phyloP scores from a whole-genome alignment of 2,888 invertebrate genomes.

The Eurytoma adleriae region DNA sequence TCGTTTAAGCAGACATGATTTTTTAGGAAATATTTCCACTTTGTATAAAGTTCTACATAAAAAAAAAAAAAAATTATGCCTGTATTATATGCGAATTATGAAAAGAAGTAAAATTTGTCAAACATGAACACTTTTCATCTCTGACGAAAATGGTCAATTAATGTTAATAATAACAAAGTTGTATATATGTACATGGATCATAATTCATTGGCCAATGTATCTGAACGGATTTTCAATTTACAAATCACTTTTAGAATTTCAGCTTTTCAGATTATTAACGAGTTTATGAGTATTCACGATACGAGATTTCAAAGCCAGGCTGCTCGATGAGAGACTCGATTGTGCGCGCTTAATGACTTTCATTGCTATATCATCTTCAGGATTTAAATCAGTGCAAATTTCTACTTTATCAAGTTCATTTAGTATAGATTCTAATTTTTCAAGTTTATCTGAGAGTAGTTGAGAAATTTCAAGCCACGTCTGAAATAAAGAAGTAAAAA shows the following conservation, averaged over 20 bases:
- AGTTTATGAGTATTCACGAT: conserved; percentile 69
- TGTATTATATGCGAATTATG: conserved; percentile 1
- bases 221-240: conserved; percentile 57
- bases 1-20: conserved; percentile 34
- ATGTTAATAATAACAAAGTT: conserved; percentile 57
- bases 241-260: conserved; percentile 61
- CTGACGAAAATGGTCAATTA: conserved; percentile 46
- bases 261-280: conserved; percentile 70
- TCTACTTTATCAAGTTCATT: conserved; percentile 68
- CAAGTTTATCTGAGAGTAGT: conserved; percentile 66
- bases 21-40: conserved; percentile 40
- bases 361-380: conserved; percentile 62
- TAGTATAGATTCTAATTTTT: conserved; percentile 66
- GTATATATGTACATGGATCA: conserved; percentile 59
- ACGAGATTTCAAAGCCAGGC: conserved; percentile 69
- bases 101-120: conserved; percentile 34
- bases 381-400: conserved; percentile 66
- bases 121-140: conserved; percentile 45
- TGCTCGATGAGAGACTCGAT: conserved; percentile 69
- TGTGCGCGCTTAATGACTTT: conserved; percentile 67
- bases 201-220: conserved; percentile 60
- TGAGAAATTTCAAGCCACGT: conserved; percentile 68
- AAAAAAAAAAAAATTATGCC: conserved; percentile 40
- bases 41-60: conserved; percentile 34
- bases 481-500: conserved; percentile 62